A percentile compares a stretch with the other conserved stretches of the same genome.
Conservation (phyloP, 2,797 vertebrate genomes). For the Monodelphis domestica region DNA sequence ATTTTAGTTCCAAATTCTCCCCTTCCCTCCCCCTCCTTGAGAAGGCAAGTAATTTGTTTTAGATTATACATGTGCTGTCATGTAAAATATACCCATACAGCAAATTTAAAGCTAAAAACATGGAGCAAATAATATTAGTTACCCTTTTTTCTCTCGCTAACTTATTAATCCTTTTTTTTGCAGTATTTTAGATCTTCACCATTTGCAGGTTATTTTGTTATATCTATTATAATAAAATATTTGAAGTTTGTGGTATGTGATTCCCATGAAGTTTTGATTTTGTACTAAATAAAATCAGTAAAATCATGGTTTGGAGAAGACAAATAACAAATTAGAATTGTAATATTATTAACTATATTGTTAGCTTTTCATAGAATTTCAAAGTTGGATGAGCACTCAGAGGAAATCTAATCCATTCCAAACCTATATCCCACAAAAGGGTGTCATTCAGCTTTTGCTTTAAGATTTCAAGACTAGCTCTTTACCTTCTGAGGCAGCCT, state of each 20-base stretch:
- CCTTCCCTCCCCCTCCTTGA: not conserved
- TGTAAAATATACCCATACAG: not conserved
- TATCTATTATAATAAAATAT: not conserved
- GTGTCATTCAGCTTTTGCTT: not conserved
- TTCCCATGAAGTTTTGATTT: not conserved
- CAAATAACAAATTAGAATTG: not conserved
- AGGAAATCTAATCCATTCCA: not conserved
- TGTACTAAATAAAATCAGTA: constrained; percentile 5
- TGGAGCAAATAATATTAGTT: not conserved
- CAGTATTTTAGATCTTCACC: not conserved
- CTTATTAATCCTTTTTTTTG: too few species aligned
- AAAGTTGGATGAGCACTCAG: not conserved
- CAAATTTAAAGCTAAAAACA: not conserved
- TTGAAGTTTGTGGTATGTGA: not conserved
- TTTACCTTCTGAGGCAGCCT: not conserved
- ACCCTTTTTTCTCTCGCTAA: not conserved
- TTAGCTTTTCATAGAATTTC: not conserved
- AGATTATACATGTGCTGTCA: not conserved
- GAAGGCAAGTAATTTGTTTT: not conserved
- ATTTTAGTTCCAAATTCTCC: not conserved
- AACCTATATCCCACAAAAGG: not conserved
- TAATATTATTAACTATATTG: too few species aligned
- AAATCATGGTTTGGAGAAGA: not conserved
- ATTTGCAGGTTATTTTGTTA: not conserved
- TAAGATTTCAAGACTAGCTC: not conserved